Evolutionary conservation across 2,113 vertebrate genomes (phyloP).

Genomic region (Xiphorhynchus elegans): DNA sequence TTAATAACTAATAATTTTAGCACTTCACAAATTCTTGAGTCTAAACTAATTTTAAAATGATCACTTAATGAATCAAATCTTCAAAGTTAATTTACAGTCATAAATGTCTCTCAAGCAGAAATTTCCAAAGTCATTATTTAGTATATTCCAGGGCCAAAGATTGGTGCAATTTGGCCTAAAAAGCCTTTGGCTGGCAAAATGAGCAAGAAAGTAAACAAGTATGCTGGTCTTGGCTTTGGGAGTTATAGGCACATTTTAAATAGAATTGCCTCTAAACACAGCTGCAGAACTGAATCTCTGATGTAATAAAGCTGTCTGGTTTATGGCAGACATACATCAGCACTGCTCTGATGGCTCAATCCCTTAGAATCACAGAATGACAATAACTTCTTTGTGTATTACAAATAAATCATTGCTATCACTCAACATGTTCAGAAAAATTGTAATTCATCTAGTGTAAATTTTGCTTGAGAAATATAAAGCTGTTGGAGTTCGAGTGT

Average conservation of each 20-base stretch:
- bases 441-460: constrained; percentile 14
- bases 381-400: constrained; percentile 54
- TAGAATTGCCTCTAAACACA: constrained; percentile 54
- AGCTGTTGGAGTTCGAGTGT: background rate
- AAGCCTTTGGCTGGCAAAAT: background rate
- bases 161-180: background rate
- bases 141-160: background rate
- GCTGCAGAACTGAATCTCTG: constrained; percentile 50
- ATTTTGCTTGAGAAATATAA: constrained; percentile 25
- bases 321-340: constrained; percentile 62
- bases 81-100: background rate
- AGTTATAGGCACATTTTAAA: constrained; percentile 47
- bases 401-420: constrained; percentile 29
- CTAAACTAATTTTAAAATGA: background rate
- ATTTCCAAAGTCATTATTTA: background rate
- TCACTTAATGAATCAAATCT: background rate
- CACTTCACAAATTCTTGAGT: background rate
- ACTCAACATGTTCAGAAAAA: constrained; percentile 37
- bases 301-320: constrained; percentile 61
- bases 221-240: constrained; percentile 16
- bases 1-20: background rate
- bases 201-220: constrained; percentile 44
- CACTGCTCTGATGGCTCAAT: constrained; percentile 30
- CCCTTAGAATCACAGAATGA: constrained; percentile 46
- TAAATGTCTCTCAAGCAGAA: background rate